Percentiles rank a stretch among this genome's conserved stretches.
Evolutionary conservation across 2,888 invertebrate genomes (phyloP).

Genomic region (Odontomyia ornata): DNA sequence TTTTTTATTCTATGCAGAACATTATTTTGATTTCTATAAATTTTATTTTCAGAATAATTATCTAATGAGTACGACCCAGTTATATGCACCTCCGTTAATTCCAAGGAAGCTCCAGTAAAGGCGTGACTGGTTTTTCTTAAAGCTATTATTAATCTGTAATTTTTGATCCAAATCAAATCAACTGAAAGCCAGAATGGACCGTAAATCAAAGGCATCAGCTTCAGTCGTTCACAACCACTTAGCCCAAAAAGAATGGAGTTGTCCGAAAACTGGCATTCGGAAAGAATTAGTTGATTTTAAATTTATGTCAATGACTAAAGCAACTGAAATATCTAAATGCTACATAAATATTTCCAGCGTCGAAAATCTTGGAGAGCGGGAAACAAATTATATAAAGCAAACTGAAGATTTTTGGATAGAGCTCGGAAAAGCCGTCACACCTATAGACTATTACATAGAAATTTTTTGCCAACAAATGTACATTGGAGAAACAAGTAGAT

Average conservation of each 20-base stretch:
- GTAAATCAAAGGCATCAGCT: conserved; percentile 27
- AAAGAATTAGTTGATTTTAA: conserved; percentile 58
- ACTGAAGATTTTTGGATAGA: conserved; percentile 52
- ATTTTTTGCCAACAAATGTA: conserved; percentile 65
- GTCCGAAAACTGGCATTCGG: conserved; percentile 56
- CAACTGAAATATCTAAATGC: conserved; percentile 58
- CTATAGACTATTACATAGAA: conserved; percentile 65
- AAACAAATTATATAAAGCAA: conserved; percentile 53
- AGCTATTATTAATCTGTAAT: no score
- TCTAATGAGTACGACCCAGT: no score
- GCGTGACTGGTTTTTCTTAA: no score
- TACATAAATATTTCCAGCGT: conserved; percentile 56
- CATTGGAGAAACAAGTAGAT: conserved; percentile 64
- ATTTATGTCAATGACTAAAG: conserved; percentile 58
- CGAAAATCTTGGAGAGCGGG: conserved; percentile 53
- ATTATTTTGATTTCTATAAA: no score
- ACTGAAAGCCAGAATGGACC: conserved; percentile 16
- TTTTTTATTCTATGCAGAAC: no score
- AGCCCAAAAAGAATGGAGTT: conserved; percentile 53
- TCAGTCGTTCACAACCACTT: conserved; percentile 36
- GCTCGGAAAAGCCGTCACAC: conserved; percentile 64
- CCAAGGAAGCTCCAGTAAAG: no score
- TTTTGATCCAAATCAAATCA: no score
- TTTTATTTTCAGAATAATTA: no score
- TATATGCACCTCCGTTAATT: no score